Conservation (phyloP, 2,113 vertebrate genomes). For the Siniperca knerii region DNA sequence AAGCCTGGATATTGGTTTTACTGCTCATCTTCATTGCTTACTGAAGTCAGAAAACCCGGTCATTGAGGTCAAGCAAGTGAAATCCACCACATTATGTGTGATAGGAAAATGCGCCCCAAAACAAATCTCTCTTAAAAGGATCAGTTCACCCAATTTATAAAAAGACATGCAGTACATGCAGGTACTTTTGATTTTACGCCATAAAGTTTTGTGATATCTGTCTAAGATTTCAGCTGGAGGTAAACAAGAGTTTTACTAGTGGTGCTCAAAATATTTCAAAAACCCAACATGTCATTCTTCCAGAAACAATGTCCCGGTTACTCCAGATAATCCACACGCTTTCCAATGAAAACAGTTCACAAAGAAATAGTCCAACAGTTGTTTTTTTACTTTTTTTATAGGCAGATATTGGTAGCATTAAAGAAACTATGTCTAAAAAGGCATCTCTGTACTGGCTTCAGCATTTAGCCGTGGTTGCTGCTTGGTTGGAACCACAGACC, state of each 20-base stretch:
- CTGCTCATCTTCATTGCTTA: not conserved
- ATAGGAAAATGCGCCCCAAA: no score
- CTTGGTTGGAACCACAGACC: slow-evolving; percentile 34
- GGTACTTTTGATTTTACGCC: not conserved
- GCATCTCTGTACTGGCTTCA: not conserved
- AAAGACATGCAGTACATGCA: not conserved
- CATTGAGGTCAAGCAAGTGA: no score
- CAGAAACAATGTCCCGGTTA: no score
- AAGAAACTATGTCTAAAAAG: slow-evolving; percentile 3
- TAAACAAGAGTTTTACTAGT: no score
- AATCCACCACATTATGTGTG: no score
- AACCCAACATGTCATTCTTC: no score
- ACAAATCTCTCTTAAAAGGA: no score
- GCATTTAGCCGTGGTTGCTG: not conserved
- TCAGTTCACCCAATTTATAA: not conserved
- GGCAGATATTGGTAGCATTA: not conserved
- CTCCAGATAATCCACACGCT: no score
- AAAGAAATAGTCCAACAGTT: not conserved
- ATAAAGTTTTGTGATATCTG: not conserved
- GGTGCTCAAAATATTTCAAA: no score
- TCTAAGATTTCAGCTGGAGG: no score
- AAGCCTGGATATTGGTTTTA: not conserved
- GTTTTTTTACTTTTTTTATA: not conserved
- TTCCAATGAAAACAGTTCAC: not conserved
- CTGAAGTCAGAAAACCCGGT: no score